Percentiles rank a stretch among this genome's conserved stretches.
Evolutionary conservation across 2,888 invertebrate species (phyloP).

Genomic region (Lycocerus yunnanus): DNA sequence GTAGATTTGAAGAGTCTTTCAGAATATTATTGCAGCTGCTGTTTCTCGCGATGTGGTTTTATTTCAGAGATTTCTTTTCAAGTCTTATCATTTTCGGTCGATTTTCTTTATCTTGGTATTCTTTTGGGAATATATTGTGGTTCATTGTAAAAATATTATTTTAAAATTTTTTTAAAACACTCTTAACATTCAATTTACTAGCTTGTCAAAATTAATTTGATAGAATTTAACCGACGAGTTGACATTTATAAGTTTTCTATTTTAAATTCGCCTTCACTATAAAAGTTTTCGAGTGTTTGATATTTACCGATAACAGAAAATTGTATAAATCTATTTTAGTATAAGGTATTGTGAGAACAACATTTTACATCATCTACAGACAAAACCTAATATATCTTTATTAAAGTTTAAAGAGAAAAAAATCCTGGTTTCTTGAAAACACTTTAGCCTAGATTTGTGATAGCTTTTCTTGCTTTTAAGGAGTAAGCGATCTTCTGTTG

Average conservation of each 20-base stretch:
- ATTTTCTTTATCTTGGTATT: constrained; percentile 18
- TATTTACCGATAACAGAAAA: not conserved
- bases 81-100: constrained; percentile 18
- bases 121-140: constrained; percentile 19
- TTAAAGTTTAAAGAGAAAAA: constrained; percentile 5
- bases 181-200: not conserved
- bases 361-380: not conserved
- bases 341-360: not conserved
- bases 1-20: constrained; percentile 15
- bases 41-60: constrained; percentile 17
- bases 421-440: not conserved
- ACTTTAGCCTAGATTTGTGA: constrained; percentile 4
- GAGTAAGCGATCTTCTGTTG: not conserved
- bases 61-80: constrained; percentile 19
- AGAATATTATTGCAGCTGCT: constrained; percentile 20
- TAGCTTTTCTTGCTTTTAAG: constrained; percentile 5
- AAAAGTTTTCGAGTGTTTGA: not conserved
- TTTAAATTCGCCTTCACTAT: not conserved
- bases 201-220: not conserved
- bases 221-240: not conserved
- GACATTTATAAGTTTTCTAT: not conserved
- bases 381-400: not conserved
- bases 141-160: constrained; percentile 13
- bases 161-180: constrained; percentile 3
- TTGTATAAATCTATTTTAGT: not conserved